phyloP scores from a whole-genome alignment of 1,140 invertebrate species.

The Hirudo medicinalis region DNA sequence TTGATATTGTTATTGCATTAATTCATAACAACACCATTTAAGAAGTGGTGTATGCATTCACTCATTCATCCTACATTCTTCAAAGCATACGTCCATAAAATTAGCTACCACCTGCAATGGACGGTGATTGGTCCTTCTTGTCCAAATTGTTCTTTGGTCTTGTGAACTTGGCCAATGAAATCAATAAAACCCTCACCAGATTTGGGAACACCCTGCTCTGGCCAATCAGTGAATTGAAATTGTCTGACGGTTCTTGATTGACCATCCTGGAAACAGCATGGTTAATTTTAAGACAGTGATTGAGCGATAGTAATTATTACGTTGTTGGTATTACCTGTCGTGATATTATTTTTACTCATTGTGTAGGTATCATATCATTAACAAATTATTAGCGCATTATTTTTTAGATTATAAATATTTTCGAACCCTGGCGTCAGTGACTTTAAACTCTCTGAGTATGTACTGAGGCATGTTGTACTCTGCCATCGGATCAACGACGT shows the following conservation, averaged over 20 bases:
- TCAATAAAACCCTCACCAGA: constrained; percentile 89
- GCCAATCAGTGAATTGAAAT: constrained; percentile 99
- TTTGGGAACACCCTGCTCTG: constrained; percentile 66
- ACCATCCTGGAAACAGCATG: constrained; percentile 56
- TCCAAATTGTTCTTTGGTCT: constrained; percentile 98
- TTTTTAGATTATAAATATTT: background rate
- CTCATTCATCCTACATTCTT: too few relatives aligned
- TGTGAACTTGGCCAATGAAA: constrained; percentile 89
- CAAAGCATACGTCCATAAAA: background rate
- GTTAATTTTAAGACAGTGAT: background rate
- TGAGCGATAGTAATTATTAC: too few relatives aligned
- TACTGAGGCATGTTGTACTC: constrained; percentile 99
- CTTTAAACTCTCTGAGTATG: constrained; percentile 93
- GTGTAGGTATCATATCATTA: background rate
- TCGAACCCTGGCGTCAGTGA: constrained; percentile 48
- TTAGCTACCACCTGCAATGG: constrained; percentile 68
- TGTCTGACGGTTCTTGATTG: constrained; percentile 89
- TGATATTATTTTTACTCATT: background rate
- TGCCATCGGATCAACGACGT: constrained; percentile 93
- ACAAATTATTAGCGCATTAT: background rate
- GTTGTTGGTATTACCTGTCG: too few relatives aligned
- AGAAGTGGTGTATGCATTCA: too few relatives aligned
- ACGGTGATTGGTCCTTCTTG: constrained; percentile 98
- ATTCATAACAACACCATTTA: background rate
- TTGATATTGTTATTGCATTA: background rate